Evolutionary conservation across 1,140 invertebrate species (phyloP).

Genomic region (Goniozus legneri): DNA sequence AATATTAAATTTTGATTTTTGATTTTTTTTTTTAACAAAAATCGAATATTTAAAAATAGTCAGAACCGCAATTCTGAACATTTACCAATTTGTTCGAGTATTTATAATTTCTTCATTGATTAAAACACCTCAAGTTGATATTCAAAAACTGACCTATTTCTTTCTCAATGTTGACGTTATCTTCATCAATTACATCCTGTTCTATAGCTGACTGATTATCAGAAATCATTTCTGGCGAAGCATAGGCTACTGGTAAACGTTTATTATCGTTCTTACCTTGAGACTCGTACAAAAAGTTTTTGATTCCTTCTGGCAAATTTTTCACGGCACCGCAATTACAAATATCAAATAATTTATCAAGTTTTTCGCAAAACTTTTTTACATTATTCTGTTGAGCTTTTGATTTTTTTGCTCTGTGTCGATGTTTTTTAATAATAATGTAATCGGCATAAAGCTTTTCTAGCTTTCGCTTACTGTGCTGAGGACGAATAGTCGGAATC

Average conservation of each 20-base stretch:
- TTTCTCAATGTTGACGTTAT: not conserved
- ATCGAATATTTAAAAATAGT: not conserved
- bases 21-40: not conserved
- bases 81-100: not conserved
- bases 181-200: not conserved
- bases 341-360: not conserved
- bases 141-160: not conserved
- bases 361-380: not conserved
- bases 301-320: not conserved
- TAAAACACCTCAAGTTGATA: not conserved
- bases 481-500: not conserved
- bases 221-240: not conserved
- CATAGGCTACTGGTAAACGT: not conserved
- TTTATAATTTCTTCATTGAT: not conserved
- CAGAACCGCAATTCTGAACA: not conserved
- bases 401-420: not conserved
- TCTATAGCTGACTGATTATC: not conserved
- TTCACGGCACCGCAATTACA: not conserved
- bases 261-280: not conserved
- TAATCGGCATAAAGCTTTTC: not conserved
- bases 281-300: not conserved
- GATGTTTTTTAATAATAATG: not conserved
- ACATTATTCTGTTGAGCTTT: not conserved
- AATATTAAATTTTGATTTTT: not conserved
- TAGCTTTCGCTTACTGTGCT: not conserved